phyloP scores from a whole-genome alignment of 2,888 invertebrate species.

The Drosophila trichaetosa region DNA sequence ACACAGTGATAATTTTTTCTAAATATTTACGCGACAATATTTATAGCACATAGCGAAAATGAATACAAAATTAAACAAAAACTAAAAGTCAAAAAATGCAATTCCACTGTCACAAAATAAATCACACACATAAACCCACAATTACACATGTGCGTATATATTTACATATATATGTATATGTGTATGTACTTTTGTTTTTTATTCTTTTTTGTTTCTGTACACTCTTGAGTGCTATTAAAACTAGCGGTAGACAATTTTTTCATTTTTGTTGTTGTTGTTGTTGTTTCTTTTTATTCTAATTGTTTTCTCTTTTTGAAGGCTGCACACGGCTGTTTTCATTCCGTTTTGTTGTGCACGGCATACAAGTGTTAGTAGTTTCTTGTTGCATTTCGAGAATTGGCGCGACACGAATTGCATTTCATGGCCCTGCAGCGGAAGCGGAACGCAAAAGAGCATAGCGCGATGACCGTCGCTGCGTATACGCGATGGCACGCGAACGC shows the following conservation, averaged over 20 bases:
- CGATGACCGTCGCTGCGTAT: slow-evolving; percentile 65
- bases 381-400: slow-evolving; percentile 49
- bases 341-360: slow-evolving; percentile 33
- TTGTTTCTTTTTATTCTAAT: slow-evolving; percentile 13
- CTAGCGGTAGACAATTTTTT: slow-evolving; percentile 44
- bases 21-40: slow-evolving; percentile 66
- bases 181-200: slow-evolving; percentile 6
- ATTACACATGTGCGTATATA: background rate
- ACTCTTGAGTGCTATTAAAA: slow-evolving; percentile 25
- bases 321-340: slow-evolving; percentile 50
- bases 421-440: slow-evolving; percentile 73
- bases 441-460: slow-evolving; percentile 48
- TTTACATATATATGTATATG: background rate
- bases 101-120: slow-evolving; percentile 21
- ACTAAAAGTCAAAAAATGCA: slow-evolving; percentile 38
- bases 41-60: slow-evolving; percentile 47
- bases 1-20: slow-evolving; percentile 27
- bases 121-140: slow-evolving; percentile 6
- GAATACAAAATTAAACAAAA: slow-evolving; percentile 51
- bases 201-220: slow-evolving; percentile 12
- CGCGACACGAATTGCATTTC: slow-evolving; percentile 63
- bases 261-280: slow-evolving; percentile 24
- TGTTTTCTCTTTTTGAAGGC: slow-evolving; percentile 52
- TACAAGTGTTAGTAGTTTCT: slow-evolving; percentile 33
- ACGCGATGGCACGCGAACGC: slow-evolving; percentile 76